A percentile compares a stretch with the other conserved stretches of the same genome.
phyloP scores from a whole-genome alignment of 2,797 vertebrate species.

The Orestias chungarensis region DNA sequence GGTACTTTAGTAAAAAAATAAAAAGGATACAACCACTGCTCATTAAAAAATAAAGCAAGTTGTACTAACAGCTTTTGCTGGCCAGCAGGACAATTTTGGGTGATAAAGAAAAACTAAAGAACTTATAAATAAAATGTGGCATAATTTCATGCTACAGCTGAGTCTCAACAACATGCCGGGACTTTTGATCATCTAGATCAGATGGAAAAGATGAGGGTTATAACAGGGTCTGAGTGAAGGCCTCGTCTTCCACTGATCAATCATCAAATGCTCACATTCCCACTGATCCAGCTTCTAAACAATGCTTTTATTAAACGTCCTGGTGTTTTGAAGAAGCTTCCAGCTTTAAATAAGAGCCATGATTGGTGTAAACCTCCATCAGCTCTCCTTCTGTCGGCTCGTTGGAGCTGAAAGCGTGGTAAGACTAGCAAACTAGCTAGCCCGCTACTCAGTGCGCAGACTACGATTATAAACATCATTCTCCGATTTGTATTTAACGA shows the following conservation, averaged over 20 bases:
- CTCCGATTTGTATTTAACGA: accelerated
- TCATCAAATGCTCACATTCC: not conserved
- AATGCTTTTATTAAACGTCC: no score
- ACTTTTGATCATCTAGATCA: not conserved
- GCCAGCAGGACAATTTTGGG: not conserved
- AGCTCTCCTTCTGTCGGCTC: not conserved
- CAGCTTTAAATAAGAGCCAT: accelerated
- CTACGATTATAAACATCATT: accelerated
- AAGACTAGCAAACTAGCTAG: slow-evolving; percentile 32
- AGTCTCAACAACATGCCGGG: not conserved
- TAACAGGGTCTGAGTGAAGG: slow-evolving; percentile 9
- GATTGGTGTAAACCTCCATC: not conserved
- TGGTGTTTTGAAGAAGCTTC: no score
- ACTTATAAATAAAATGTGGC: not conserved
- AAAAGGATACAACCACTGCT: no score
- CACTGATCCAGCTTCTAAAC: not conserved
- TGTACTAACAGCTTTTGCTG: not conserved
- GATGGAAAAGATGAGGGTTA: not conserved
- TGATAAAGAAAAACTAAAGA: no score
- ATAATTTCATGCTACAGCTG: not conserved
- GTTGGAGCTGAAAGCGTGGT: slow-evolving; percentile 58
- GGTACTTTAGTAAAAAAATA: no score
- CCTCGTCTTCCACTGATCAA: not conserved
- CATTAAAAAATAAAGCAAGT: not conserved
- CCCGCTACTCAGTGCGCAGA: slow-evolving; percentile 3